Evolutionary conservation across 2,797 vertebrate genomes (phyloP).

Genomic region (Huso huso): DNA sequence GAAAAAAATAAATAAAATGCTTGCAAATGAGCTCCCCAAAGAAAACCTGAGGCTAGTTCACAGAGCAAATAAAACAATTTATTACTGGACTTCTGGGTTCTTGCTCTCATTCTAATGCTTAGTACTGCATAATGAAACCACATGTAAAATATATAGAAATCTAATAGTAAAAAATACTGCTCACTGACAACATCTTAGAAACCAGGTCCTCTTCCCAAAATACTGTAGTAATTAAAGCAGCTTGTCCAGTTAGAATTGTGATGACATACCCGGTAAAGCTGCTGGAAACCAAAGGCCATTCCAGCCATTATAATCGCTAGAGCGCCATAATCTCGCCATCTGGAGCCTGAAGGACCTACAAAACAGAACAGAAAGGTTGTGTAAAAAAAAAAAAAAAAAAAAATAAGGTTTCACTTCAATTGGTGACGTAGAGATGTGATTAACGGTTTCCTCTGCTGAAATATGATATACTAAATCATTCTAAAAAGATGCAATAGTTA

Average conservation of each 20-base stretch:
- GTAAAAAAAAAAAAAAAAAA: no score
- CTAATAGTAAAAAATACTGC: slow-evolving; percentile 24
- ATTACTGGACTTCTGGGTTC: slow-evolving; percentile 33
- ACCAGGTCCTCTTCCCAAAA: not conserved
- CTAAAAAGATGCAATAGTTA: no score
- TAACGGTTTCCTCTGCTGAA: no score
- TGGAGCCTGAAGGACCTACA: slow-evolving; percentile 69
- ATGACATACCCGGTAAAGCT: slow-evolving; percentile 80
- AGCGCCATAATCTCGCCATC: slow-evolving; percentile 91
- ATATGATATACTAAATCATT: no score
- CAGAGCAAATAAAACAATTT: slow-evolving; percentile 39
- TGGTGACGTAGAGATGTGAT: no score
- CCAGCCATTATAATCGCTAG: slow-evolving; percentile 87
- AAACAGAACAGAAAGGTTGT: no score
- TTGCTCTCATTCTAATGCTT: slow-evolving; percentile 29
- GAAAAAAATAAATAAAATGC: slow-evolving; percentile 25
- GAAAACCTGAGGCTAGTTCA: slow-evolving; percentile 45
- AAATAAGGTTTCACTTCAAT: no score
- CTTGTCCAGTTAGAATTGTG: not conserved
- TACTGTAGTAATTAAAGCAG: not conserved
- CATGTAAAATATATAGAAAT: slow-evolving; percentile 39
- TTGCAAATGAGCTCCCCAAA: slow-evolving; percentile 53
- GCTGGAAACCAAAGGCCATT: slow-evolving; percentile 88
- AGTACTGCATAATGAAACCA: slow-evolving; percentile 35
- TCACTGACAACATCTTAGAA: slow-evolving; percentile 18